These are phyloP conservation scores for Psettodes erumei DNA, from an alignment of 2,113 vertebrate genomes.

Conservation along the genomic window DNA sequence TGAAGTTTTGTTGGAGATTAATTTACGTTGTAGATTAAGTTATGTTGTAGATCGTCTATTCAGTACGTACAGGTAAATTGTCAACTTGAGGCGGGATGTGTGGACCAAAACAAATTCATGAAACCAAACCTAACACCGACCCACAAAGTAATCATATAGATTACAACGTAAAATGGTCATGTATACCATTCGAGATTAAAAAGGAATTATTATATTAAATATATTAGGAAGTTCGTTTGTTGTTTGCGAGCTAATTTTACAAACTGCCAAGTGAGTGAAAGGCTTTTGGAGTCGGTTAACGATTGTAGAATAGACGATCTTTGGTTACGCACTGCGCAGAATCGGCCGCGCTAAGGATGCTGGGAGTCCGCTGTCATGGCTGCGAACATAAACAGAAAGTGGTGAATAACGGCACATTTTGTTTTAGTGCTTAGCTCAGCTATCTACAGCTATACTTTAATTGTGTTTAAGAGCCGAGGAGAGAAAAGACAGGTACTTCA, in stretches of 20 bases:
- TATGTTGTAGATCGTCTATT: constrained; percentile 49
- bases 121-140: neutral
- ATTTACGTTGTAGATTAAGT: too few species aligned
- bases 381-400: constrained; percentile 69
- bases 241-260: neutral
- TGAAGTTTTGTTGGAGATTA: neutral
- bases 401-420: neutral
- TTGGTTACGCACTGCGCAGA: neutral
- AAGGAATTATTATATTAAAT: too few species aligned
- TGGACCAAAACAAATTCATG: neutral
- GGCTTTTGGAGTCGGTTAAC: neutral
- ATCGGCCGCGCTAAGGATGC: constrained; percentile 43
- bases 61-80: neutral
- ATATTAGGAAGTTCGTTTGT: too few species aligned
- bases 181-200: neutral
- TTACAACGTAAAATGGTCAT: too few species aligned
- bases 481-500: constrained; percentile 29
- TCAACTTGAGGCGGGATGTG: neutral
- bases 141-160: too few species aligned
- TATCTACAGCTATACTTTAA: neutral
- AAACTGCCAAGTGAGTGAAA: neutral
- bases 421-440: neutral
- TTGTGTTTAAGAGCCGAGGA: neutral
- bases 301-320: constrained; percentile 46
- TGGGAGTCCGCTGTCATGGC: constrained; percentile 78